Percentiles rank a stretch among this genome's conserved stretches.
Evolutionary conservation across 2,888 invertebrate species (phyloP).

Genomic region (Adelphocoris suturalis): DNA sequence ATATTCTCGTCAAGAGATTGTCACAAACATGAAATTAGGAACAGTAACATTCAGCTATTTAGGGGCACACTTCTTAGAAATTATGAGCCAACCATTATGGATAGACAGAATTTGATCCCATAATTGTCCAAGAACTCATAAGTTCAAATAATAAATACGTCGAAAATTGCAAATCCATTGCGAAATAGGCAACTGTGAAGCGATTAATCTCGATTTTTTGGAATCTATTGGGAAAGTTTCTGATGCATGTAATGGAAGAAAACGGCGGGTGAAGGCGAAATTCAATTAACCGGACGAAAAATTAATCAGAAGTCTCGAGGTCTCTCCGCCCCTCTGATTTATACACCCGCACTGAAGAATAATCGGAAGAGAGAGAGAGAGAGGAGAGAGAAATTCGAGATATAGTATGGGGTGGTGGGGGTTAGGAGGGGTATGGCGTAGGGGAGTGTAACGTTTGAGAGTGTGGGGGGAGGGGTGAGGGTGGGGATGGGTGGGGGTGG

Average conservation of each 20-base stretch:
- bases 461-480: not conserved
- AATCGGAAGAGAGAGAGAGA: not conserved
- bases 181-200: too few relatives aligned
- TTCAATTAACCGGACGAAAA: conserved; percentile 32
- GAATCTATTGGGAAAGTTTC: not conserved
- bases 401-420: not conserved
- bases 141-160: too few relatives aligned
- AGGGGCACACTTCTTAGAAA: too few relatives aligned
- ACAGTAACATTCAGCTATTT: too few relatives aligned
- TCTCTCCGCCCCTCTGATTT: conserved; percentile 11
- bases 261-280: not conserved
- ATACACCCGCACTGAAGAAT: conserved; percentile 57
- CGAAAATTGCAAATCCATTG: too few relatives aligned
- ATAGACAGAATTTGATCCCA: too few relatives aligned
- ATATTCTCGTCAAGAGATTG: too few relatives aligned
- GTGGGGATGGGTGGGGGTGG: not conserved
- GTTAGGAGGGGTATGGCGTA: too few relatives aligned
- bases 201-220: not conserved
- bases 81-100: too few relatives aligned
- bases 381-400: not conserved
- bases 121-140: too few relatives aligned
- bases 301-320: conserved; percentile 28
- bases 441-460: too few relatives aligned
- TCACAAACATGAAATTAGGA: too few relatives aligned
- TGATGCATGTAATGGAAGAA: not conserved